phyloP scores from a whole-genome alignment of 1,140 invertebrate species.

The Calycopis cecrops region DNA sequence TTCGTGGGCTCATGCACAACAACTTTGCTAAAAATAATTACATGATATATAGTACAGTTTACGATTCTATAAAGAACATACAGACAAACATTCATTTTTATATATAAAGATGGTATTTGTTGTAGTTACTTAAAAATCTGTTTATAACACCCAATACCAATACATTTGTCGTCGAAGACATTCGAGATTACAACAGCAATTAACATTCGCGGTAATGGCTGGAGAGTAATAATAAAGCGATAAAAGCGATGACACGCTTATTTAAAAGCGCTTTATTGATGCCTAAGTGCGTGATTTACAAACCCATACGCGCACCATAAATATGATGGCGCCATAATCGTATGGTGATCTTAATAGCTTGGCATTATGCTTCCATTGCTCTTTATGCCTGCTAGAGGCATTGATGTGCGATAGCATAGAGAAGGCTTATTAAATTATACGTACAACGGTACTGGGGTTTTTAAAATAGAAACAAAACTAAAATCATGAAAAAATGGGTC shows the following conservation, averaged over 20 bases:
- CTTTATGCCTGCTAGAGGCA: neutral
- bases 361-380: slow-evolving; percentile 19
- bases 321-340: slow-evolving; percentile 31
- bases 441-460: no score
- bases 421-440: no score
- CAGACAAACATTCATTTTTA: no score
- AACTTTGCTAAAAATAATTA: no score
- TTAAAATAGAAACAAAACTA: no score
- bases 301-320: slow-evolving; percentile 12
- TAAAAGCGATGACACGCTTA: slow-evolving; percentile 3
- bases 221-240: neutral
- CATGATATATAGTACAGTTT: no score
- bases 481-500: no score
- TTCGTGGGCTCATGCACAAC: no score
- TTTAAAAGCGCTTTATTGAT: neutral
- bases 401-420: neutral
- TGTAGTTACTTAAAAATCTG: no score
- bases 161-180: neutral
- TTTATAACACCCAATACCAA: neutral
- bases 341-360: slow-evolving; percentile 32
- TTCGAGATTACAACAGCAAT: neutral
- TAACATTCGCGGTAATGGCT: neutral
- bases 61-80: no score
- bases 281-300: slow-evolving; percentile 27
- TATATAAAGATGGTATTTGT: no score